phyloP scores from a whole-genome alignment of 2,888 invertebrate genomes.

The Thera obeliscata region DNA sequence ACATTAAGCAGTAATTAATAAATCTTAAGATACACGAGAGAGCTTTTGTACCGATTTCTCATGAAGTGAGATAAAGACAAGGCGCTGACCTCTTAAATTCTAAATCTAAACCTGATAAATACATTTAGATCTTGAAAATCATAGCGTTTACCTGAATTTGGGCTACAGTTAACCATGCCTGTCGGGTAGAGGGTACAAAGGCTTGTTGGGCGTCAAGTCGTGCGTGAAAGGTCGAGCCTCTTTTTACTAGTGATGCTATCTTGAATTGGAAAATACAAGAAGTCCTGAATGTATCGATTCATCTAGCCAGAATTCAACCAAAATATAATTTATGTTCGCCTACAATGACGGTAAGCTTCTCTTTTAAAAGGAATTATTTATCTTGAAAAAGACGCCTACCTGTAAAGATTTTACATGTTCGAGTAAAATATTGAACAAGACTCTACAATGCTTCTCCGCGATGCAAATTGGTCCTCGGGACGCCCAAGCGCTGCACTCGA shows the following conservation, averaged over 20 bases:
- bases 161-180: conserved; percentile 41
- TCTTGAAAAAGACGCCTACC: conserved; percentile 34
- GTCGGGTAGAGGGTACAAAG: conserved; percentile 36
- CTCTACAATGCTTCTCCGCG: conserved; percentile 38
- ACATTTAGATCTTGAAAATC: conserved; percentile 30
- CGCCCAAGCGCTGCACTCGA: conserved; percentile 49
- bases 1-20: no score
- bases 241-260: conserved; percentile 22
- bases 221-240: conserved; percentile 42
- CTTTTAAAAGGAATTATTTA: neutral
- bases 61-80: neutral
- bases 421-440: conserved; percentile 52
- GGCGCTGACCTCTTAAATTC: conserved; percentile 1
- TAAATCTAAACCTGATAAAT: conserved; percentile 18
- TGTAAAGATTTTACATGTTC: conserved; percentile 48
- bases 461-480: conserved; percentile 59
- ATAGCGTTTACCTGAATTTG: conserved; percentile 42
- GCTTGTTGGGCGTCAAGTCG: conserved; percentile 41
- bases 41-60: no score
- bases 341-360: neutral
- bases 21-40: no score
- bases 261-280: conserved; percentile 13
- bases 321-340: neutral
- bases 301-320: neutral
- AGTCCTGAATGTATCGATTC: neutral